These are phyloP conservation scores for Carassius gibelio DNA, from an alignment of 2,113 vertebrate genomes.

Conservation along the genomic window DNA sequence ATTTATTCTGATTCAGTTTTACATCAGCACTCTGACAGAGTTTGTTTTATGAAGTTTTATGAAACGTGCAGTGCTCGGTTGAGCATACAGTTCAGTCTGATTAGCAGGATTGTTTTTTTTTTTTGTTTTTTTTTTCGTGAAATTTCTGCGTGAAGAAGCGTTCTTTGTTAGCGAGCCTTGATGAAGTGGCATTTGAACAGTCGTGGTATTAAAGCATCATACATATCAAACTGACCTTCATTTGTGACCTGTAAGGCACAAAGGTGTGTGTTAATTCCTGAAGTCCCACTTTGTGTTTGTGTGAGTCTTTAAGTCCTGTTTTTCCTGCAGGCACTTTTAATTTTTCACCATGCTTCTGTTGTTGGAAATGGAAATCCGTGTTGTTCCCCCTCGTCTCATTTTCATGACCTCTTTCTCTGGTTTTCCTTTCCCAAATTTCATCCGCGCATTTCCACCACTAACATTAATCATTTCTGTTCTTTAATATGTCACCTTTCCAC, in stretches of 20 bases:
- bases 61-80: neutral
- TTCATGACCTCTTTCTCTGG: constrained; percentile 53
- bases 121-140: too few relatives aligned
- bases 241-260: constrained; percentile 55
- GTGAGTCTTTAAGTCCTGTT: constrained; percentile 60
- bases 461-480: constrained; percentile 41
- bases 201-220: constrained; percentile 68
- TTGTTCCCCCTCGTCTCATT: constrained; percentile 47
- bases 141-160: neutral
- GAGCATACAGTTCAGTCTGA: neutral
- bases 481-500: constrained; percentile 7
- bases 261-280: constrained; percentile 21
- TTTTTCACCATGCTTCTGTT: constrained; percentile 71
- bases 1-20: constrained; percentile 35
- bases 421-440: constrained; percentile 49
- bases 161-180: constrained; percentile 50
- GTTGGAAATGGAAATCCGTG: constrained; percentile 63
- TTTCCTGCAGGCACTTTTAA: constrained; percentile 71
- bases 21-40: constrained; percentile 1
- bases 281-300: constrained; percentile 36
- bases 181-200: constrained; percentile 70
- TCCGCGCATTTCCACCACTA: constrained; percentile 33
- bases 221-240: constrained; percentile 71
- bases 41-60: constrained; percentile 20
- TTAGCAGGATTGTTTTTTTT: neutral